Base-by-base conservation (phyloP, 2,797 vertebrate species). In the Tenualosa thibaudeaui region DNA sequence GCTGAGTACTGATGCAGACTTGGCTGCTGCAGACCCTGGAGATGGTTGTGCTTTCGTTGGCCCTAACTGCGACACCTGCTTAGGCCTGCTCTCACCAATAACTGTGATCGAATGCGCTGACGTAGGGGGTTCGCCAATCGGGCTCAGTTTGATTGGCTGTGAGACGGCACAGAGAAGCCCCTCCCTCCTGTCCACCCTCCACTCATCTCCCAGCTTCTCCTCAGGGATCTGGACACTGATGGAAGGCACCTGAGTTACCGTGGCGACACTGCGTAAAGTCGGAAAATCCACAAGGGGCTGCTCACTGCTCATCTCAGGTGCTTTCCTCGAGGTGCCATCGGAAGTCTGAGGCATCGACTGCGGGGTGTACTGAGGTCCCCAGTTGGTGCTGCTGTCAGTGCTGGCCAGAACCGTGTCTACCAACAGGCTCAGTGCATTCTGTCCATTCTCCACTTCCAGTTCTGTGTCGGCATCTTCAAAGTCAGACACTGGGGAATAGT, bases 381-480 rank as follows among this genome's bases (percentile, higher is more conserved):
- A 81, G 37, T 26, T 71, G 19, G 86, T 81, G 81, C 75, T 87
- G 17, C 84, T 60, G 78, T 87, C 84, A 0, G 56, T 81, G 54
- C 83, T 86, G n/a, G 13, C 71, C 2, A 88, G 54, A 46, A 86
- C 85, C 22, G 82, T 88, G 49, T 86, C 84, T 0, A 82, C 87
- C 83, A 88, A 71, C 81, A 84, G 46, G 60, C 58, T 87, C 26
- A 85, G 65, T 1, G 85, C 83, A 8, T 86, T 87, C n/a, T 68
- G 53, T 5, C 83, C 71, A 46, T 88, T 87, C 53, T 87, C 86
- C 19, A 37, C 84, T 26, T 86, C 89, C 53, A 85, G 83, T 51
- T 89, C 89, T 54, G 68, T 87, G 24, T 90, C 87, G 17, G 85
- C 84, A 56, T 92, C 91, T 75, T 89, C 89, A 82, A 88, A 87